Percentiles rank a stretch among this genome's conserved stretches.
Evolutionary conservation across 2,888 invertebrate species (phyloP).

Genomic region (Platycheirus albimanus): DNA sequence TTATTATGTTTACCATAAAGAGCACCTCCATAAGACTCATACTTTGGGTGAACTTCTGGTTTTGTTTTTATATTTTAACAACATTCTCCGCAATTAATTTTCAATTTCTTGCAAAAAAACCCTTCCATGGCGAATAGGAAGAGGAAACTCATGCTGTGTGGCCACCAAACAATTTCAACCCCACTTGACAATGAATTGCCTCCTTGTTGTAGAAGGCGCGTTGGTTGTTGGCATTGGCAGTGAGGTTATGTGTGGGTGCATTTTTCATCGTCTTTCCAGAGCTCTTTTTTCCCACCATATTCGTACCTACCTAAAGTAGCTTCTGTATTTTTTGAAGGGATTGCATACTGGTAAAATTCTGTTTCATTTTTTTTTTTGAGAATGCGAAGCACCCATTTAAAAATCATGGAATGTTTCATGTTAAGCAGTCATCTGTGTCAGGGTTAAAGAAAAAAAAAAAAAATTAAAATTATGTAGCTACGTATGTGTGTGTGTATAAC

Average conservation of each 20-base stretch:
- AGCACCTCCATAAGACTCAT: too few relatives aligned
- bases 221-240: conserved; percentile 1
- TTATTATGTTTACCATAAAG: too few relatives aligned
- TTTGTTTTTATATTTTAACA: too few relatives aligned
- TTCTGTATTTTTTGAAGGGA: conserved; percentile 19
- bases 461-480: too few relatives aligned
- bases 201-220: conserved; percentile 37
- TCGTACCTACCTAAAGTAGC: conserved; percentile 2
- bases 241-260: conserved; percentile 33
- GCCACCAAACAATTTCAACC: conserved; percentile 39
- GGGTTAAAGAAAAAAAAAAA: conserved; percentile 49
- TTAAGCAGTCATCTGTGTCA: conserved; percentile 72
- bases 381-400: conserved; percentile 63
- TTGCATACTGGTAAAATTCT: background rate
- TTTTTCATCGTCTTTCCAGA: conserved; percentile 10
- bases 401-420: conserved; percentile 73
- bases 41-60: too few relatives aligned
- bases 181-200: conserved; percentile 56
- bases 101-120: conserved; percentile 27
- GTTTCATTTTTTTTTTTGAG: conserved; percentile 37
- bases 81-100: conserved; percentile 53
- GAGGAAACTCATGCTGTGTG: conserved; percentile 3
- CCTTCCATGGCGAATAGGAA: conserved; percentile 2
- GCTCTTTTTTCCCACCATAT: background rate
- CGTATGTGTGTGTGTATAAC: too few relatives aligned